phyloP scores from a whole-genome alignment of 2,888 invertebrate species.

The Meiosimyza platycephala region DNA sequence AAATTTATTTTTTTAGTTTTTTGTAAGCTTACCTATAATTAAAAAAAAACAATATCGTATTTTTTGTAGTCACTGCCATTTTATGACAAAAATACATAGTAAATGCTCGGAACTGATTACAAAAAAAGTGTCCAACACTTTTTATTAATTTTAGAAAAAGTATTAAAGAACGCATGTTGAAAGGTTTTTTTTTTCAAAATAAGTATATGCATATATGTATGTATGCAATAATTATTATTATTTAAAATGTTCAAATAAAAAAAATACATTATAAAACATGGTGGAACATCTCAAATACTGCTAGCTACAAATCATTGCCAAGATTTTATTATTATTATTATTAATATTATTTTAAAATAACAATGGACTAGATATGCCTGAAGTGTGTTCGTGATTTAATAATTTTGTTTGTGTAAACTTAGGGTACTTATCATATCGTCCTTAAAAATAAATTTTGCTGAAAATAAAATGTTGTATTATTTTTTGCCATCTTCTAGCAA shows the following conservation, averaged over 20 bases:
- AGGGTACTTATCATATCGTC: no score
- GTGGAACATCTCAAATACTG: slow-evolving; percentile 5
- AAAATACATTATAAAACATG: slow-evolving; percentile 13
- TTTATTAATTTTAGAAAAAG: slow-evolving; percentile 1
- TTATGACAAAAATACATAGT: slow-evolving; percentile 14
- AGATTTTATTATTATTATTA: slow-evolving; percentile 15
- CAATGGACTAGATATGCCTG: no score
- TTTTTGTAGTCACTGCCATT: slow-evolving; percentile 28
- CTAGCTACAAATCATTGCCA: slow-evolving; percentile 49
- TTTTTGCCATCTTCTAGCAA: no score
- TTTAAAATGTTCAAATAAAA: not conserved
- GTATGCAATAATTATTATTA: no score
- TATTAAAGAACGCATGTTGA: not conserved
- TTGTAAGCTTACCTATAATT: no score
- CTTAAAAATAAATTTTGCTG: no score
- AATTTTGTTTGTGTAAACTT: no score
- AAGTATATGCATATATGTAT: no score
- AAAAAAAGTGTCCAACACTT: slow-evolving; percentile 34
- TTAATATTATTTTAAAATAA: not conserved
- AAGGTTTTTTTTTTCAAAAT: not conserved
- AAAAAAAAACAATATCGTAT: not conserved
- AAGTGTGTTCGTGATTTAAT: no score
- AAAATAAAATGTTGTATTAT: no score
- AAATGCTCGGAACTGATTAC: slow-evolving; percentile 36
- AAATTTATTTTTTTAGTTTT: no score